A percentile compares a stretch with the other conserved stretches of the same genome.
phyloP scores from a whole-genome alignment of 2,113 vertebrate species.

The Chaetura pelagica region DNA sequence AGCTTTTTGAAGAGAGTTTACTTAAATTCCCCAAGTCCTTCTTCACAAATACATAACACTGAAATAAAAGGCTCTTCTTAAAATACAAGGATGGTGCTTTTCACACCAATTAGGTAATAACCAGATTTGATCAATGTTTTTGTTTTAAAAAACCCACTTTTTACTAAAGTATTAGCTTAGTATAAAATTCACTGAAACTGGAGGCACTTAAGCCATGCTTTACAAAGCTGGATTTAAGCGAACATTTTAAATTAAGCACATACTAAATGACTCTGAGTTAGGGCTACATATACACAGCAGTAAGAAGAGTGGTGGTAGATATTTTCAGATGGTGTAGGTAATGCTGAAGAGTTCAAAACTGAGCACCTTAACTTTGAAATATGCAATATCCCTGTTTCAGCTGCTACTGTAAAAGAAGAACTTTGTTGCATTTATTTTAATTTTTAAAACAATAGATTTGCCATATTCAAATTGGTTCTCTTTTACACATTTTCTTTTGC shows the following conservation, averaged over 20 bases:
- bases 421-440: not conserved
- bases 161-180: not conserved
- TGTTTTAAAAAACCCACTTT: not conserved
- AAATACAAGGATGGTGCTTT: not conserved
- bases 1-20: not conserved
- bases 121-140: not conserved
- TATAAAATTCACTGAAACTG: not conserved
- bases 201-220: not conserved
- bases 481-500: not conserved
- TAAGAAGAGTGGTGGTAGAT: not conserved
- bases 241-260: not conserved
- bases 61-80: not conserved
- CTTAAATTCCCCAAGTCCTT: not conserved
- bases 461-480: not conserved
- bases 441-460: not conserved
- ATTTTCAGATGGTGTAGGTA: not conserved
- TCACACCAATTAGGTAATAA: not conserved
- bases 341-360: not conserved
- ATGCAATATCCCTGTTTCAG: not conserved
- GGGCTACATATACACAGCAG: not conserved
- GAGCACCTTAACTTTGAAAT: not conserved
- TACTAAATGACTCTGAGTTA: not conserved
- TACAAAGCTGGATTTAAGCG: not conserved
- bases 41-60: not conserved
- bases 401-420: not conserved